Evolutionary conservation across 2,888 invertebrate species (phyloP).

Genomic region (Agrilus mali): DNA sequence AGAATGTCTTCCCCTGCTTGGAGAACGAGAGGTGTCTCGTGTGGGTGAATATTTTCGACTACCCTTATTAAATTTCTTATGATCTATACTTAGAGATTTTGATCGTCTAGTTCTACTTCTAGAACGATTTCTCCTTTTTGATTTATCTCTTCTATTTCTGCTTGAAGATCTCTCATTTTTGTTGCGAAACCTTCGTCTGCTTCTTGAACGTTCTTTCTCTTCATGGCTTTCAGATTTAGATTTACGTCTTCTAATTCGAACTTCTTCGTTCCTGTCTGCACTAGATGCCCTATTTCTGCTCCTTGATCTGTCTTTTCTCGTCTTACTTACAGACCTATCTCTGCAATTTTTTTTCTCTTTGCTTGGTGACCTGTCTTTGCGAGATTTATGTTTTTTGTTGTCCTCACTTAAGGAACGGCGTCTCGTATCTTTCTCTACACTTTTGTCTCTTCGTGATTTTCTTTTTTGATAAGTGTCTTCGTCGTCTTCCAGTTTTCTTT

Average conservation of each 20-base stretch:
- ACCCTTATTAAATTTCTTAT: no score
- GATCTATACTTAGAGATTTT: no score
- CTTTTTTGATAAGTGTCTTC: conserved; percentile 8
- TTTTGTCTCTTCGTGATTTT: conserved; percentile 7
- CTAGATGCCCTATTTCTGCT: neutral
- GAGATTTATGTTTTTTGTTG: conserved; percentile 11
- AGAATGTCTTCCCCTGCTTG: conserved; percentile 18
- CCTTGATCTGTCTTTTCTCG: conserved; percentile 2
- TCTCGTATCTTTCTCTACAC: conserved; percentile 11
- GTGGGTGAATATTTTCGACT: no score
- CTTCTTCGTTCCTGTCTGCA: conserved; percentile 2
- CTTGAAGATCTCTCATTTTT: no score
- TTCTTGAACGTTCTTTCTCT: conserved; percentile 1
- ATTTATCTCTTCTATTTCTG: conserved; percentile 3
- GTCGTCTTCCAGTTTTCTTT: conserved; percentile 1
- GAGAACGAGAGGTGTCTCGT: conserved; percentile 15
- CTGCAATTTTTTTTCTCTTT: conserved; percentile 2
- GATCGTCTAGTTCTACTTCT: conserved; percentile 12
- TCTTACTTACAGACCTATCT: conserved; percentile 1
- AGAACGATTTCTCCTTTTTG: conserved; percentile 8
- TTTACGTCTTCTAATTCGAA: conserved; percentile 2
- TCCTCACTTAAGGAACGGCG: conserved; percentile 16
- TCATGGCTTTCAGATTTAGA: conserved; percentile 10
- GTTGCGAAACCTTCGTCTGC: conserved; percentile 1
- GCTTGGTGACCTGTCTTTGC: conserved; percentile 2